These are phyloP conservation scores for Athripsodes cinereus DNA, from an alignment of 2,888 invertebrate species.

Conservation along the genomic window DNA sequence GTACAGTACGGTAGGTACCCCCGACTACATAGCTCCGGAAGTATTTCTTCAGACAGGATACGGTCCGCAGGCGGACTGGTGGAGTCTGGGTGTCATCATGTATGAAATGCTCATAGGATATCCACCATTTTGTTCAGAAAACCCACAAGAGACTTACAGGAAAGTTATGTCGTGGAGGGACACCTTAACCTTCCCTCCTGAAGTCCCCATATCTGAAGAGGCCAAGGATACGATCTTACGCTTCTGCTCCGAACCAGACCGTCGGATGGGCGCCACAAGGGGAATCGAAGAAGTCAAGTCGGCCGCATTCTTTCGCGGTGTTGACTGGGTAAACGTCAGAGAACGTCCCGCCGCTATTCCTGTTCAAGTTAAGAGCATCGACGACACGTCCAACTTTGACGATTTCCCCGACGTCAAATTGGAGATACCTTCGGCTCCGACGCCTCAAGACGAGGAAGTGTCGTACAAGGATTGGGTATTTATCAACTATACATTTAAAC, in stretches of 20 bases:
- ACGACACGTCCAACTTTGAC: slow-evolving; percentile 99
- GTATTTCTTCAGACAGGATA: slow-evolving; percentile 98
- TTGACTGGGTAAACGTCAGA: slow-evolving; percentile 99
- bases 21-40: slow-evolving; percentile 99
- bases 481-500: slow-evolving; percentile 99
- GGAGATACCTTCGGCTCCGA: slow-evolving; percentile 89
- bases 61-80: slow-evolving; percentile 98
- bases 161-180: slow-evolving; percentile 99
- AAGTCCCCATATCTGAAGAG: slow-evolving; percentile 98
- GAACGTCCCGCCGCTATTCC: slow-evolving; percentile 97
- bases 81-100: slow-evolving; percentile 99
- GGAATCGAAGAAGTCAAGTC: slow-evolving; percentile 91
- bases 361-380: slow-evolving; percentile 96
- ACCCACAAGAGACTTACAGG: slow-evolving; percentile 92
- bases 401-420: slow-evolving; percentile 99
- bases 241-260: slow-evolving; percentile 95
- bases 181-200: slow-evolving; percentile 96
- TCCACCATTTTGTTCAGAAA: slow-evolving; percentile 99
- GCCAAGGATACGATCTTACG: slow-evolving; percentile 91
- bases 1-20: slow-evolving; percentile 93
- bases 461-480: slow-evolving; percentile 99
- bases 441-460: slow-evolving; percentile 84
- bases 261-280: slow-evolving; percentile 76
- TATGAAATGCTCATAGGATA: slow-evolving; percentile 99
- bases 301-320: slow-evolving; percentile 91